Evolutionary conservation across 2,113 vertebrate genomes (phyloP), one percentile per base, ranked within the genome.

Genomic region (Xerus inauris): DNA sequence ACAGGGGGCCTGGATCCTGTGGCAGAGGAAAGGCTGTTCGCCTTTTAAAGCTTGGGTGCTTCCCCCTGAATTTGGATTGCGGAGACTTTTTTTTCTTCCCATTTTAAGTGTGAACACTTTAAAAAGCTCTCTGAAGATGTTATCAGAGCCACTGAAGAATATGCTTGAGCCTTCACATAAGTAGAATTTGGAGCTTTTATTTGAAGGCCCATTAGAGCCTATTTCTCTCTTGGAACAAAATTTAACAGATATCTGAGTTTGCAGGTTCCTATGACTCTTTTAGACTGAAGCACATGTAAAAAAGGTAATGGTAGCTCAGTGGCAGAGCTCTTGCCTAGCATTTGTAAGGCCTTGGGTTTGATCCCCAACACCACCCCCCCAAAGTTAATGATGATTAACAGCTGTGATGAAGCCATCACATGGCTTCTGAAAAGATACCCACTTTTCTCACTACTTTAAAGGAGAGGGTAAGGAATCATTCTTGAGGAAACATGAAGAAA

Each of bases 1-100:
- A 17, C 3, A n/a, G 11, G 20, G n/a, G 14, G 5, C 57, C 32
- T 54, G n/a, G 5, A 32, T 35, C 10, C 71, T 24, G 0, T 1
- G n/a, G 30, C 62, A 19, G 40, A 81, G 64, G 14, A 20, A 72
- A 10, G 62, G 9, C n/a, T 38, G 3, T n/a, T 11, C 4, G 40
- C 10, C 35, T 8, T 69, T 35, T n/a, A 45, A 76, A 64, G 42
- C 12, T 6, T 92, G 32, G 22, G 10, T 1, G 0, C 19, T 79
- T 67, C 59, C 5, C 22, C 45, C 17, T 1, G 40, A 7, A 35
- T 79, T 57, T 28, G 16, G 14, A 14, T 71, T 49, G 14, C 77
- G 59, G 79, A 47, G 42, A 67, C 7, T 87, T 26, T 42, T 65
- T 22, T 0, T 80, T 45, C 6, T 77, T 72, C 64, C 62, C 64